Evolutionary conservation across 1,140 invertebrate species (phyloP).

Genomic region (Pseudomyrmex sp.): DNA sequence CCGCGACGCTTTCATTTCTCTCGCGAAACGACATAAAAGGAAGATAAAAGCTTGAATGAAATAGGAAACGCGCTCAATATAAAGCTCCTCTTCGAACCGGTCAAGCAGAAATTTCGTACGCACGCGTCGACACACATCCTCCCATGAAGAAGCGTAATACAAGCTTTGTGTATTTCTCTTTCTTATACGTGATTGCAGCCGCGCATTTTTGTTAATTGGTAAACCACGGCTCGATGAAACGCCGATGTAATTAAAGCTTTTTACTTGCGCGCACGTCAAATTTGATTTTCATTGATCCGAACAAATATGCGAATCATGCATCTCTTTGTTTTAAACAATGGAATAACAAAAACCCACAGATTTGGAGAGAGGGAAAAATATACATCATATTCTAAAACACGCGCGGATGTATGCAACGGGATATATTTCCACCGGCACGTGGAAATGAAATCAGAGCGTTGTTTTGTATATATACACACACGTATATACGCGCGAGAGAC

Average conservation of each 20-base stretch:
- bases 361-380: too few species aligned
- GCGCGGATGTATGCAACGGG: too few species aligned
- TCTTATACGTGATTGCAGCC: background rate
- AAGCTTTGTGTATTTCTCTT: background rate
- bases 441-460: constrained; percentile 26
- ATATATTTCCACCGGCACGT: background rate
- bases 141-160: background rate
- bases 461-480: too few species aligned
- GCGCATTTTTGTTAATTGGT: constrained; percentile 11
- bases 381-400: background rate
- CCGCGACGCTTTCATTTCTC: background rate
- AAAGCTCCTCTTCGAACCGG: background rate
- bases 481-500: background rate
- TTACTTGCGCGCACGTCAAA: background rate
- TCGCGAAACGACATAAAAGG: background rate
- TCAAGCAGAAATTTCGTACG: background rate
- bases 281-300: background rate
- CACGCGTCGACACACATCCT: background rate
- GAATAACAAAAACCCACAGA: background rate
- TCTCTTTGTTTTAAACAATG: background rate
- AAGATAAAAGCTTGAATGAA: constrained; percentile 9
- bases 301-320: background rate
- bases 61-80: constrained; percentile 12
- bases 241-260: background rate
- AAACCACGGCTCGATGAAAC: background rate